These are phyloP conservation scores for Tachystola acroxantha DNA, from an alignment of 2,888 invertebrate species.

Conservation along the genomic window DNA sequence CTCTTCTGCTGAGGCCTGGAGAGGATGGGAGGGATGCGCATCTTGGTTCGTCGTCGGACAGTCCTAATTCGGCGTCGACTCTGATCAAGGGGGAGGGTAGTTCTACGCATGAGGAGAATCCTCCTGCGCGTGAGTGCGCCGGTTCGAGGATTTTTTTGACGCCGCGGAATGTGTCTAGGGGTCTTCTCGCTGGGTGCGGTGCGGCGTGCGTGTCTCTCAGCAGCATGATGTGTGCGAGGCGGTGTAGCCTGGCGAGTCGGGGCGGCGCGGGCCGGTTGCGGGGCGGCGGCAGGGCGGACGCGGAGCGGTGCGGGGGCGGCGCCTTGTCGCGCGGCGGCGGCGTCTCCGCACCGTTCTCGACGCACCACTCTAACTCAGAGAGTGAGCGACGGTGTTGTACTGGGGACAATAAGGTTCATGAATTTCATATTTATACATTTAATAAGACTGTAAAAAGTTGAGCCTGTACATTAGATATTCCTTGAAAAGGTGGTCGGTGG, in stretches of 20 bases:
- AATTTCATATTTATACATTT: no score
- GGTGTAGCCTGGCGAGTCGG: constrained; percentile 74
- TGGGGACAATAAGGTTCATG: constrained; percentile 36
- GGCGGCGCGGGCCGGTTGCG: constrained; percentile 44
- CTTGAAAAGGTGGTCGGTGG: no score
- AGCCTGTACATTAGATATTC: no score
- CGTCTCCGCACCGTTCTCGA: constrained; percentile 56
- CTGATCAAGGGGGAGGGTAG: constrained; percentile 82
- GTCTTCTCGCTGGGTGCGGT: constrained; percentile 80
- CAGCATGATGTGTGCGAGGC: constrained; percentile 92
- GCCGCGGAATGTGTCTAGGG: constrained; percentile 86
- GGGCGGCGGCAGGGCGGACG: constrained; percentile 29
- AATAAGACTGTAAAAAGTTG: no score
- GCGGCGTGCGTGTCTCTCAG: constrained; percentile 90
- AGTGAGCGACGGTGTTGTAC: constrained; percentile 85
- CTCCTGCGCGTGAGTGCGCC: constrained; percentile 56
- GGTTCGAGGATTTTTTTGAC: constrained; percentile 90
- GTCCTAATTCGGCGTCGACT: constrained; percentile 15
- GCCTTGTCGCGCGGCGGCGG: constrained; percentile 24
- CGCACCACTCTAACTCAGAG: constrained; percentile 83
- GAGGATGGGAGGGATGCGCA: constrained; percentile 58
- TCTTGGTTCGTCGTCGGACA: constrained; percentile 40
- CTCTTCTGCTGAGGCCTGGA: constrained; percentile 46
- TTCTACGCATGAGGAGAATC: constrained; percentile 87
- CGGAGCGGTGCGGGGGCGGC: constrained; percentile 25